Evolutionary conservation across 2,113 vertebrate genomes (phyloP), one percentile per base, ranked within the genome.

Genomic region (Sylvilagus bachmani): DNA sequence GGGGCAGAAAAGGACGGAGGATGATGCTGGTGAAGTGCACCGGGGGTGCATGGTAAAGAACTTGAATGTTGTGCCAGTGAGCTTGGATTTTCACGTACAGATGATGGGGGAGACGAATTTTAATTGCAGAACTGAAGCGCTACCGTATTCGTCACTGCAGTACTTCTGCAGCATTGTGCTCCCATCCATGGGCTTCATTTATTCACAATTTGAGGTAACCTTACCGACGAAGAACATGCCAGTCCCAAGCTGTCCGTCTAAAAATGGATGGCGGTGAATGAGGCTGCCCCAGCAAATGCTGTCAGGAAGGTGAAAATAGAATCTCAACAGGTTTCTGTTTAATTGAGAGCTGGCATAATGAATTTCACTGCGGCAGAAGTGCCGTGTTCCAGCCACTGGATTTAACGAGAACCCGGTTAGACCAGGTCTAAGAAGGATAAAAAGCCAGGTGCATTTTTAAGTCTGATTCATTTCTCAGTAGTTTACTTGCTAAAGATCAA

Each of bases 401-500:
- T 89, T 96, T 95, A 21, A 95, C 88, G 93, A 96, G 98, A 96
- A 98, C 97, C 85, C 94, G 75, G 92, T 96, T 97, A 92, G 86
- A 93, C 87, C 96, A 85, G 53, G 94, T 95, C 92, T 95, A 95
- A 96, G 95, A 98, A 96, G 69, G 49, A 73, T 36, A 70, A 95
- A 97, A 97, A 97, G 51, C 70, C 91, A 96, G 69, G 67, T 36
- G 25, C 1, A 25, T 27, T 96, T 97, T 97, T 96, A 71, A 91
- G 1, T 74, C 94, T 51, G 86, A 66, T 81, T 19, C 3, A 36
- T 88, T 79, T 87, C 55, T 55, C 66, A 95, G 95, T 95, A 95
- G 70, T 97, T 83, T 44, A 21, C 86, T 95, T 92, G 55, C 73
- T 29, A 22, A 84, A 93, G 90, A 97, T 98, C 95, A 97, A 93